A percentile compares a stretch with the other conserved stretches of the same genome.
Evolutionary conservation across 2,797 vertebrate species (phyloP).

Genomic region (Anas flavirostris): DNA sequence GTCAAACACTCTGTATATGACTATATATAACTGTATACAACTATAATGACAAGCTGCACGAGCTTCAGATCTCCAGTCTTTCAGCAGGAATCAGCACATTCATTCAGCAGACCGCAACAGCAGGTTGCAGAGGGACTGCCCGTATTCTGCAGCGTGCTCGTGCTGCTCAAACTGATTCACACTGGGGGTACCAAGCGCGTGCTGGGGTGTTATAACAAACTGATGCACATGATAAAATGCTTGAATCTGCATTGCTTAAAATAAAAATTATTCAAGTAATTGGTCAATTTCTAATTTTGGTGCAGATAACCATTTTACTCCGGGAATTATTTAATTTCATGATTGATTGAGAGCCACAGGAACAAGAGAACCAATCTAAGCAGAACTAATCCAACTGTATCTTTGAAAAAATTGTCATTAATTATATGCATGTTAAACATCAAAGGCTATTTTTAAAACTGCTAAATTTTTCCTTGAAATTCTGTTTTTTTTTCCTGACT

Average conservation of each 20-base stretch:
- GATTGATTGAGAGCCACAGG: not conserved
- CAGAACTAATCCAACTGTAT: constrained; percentile 22
- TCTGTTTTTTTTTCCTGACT: not conserved
- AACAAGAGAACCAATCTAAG: not conserved
- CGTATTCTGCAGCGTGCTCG: not conserved
- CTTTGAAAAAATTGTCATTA: constrained; percentile 26
- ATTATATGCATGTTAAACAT: constrained; percentile 25
- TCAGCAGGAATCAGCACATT: not conserved
- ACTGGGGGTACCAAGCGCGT: not conserved
- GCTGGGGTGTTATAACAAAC: not conserved
- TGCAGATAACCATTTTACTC: not conserved
- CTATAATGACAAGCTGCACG: not conserved
- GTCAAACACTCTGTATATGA: not conserved
- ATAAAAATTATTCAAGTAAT: not conserved
- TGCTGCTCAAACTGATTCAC: not conserved
- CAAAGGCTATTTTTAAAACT: constrained; percentile 30
- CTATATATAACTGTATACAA: not conserved
- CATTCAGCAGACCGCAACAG: not conserved
- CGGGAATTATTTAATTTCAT: not conserved
- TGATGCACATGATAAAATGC: not conserved
- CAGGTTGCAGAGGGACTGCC: not conserved
- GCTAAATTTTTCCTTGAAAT: constrained; percentile 22
- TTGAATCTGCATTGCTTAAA: not conserved
- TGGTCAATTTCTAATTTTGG: not conserved
- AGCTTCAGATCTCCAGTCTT: not conserved